These are phyloP conservation scores for Pteronotus mesoamericanus DNA, from an alignment of 2,797 vertebrate species.

Conservation along the genomic window DNA sequence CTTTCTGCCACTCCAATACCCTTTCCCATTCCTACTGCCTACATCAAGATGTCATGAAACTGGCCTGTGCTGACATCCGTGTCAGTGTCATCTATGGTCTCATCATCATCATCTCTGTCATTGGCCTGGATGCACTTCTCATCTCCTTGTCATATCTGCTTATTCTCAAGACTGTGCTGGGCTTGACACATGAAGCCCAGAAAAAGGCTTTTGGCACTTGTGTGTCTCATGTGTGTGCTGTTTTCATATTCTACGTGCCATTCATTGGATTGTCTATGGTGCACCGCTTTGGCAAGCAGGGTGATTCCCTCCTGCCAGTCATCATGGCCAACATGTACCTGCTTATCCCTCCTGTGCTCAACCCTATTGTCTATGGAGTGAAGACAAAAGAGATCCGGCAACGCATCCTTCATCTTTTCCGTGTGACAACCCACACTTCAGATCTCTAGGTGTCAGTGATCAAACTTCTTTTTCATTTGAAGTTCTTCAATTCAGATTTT, in stretches of 20 bases:
- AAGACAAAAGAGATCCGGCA: constrained; percentile 74
- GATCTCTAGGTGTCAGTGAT: constrained; percentile 6
- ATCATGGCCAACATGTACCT: constrained; percentile 73
- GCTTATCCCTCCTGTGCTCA: constrained; percentile 74
- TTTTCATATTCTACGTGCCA: constrained; percentile 75
- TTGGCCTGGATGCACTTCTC: constrained; percentile 72
- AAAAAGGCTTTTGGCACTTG: constrained; percentile 75
- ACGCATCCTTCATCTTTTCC: constrained; percentile 64
- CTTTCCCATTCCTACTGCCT: constrained; percentile 76
- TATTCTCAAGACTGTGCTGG: constrained; percentile 72
- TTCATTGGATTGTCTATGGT: constrained; percentile 75
- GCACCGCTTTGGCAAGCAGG: constrained; percentile 67
- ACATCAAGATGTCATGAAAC: constrained; percentile 77
- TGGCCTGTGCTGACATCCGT: constrained; percentile 72
- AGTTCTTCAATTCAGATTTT: not conserved
- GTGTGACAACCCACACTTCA: not conserved
- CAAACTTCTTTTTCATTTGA: not conserved
- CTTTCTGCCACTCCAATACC: constrained; percentile 66
- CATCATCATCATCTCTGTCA: constrained; percentile 74
- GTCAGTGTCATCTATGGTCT: constrained; percentile 74
- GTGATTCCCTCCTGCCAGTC: constrained; percentile 58
- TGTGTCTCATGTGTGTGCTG: constrained; percentile 73
- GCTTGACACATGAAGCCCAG: constrained; percentile 66
- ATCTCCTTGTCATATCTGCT: constrained; percentile 75
- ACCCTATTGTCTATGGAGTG: constrained; percentile 72